Evolutionary conservation across 2,888 invertebrate genomes (phyloP).

Genomic region (Saturnia pavonia): DNA sequence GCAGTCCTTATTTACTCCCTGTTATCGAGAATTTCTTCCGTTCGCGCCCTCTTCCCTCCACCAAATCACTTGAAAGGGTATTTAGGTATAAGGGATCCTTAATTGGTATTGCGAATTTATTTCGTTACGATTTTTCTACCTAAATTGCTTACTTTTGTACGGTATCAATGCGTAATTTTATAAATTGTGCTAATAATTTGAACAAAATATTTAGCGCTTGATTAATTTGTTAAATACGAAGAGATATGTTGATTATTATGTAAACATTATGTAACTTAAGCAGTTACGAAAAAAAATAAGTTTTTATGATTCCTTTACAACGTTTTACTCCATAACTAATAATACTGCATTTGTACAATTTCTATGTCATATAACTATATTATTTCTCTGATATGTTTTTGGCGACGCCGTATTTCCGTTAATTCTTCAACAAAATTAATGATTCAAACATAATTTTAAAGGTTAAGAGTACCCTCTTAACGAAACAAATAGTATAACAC

Average conservation of each 20-base stretch:
- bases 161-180: slow-evolving; percentile 36
- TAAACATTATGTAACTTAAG: not conserved
- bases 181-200: slow-evolving; percentile 28
- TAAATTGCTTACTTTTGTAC: slow-evolving; percentile 42
- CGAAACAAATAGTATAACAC: too few relatives aligned
- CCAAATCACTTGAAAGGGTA: slow-evolving; percentile 70
- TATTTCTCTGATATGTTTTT: too few relatives aligned
- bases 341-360: too few relatives aligned
- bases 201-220: not conserved
- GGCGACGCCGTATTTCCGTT: too few relatives aligned
- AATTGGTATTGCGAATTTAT: slow-evolving; percentile 74
- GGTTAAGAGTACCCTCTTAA: too few relatives aligned
- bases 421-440: too few relatives aligned
- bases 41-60: slow-evolving; percentile 71
- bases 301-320: not conserved
- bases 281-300: not conserved
- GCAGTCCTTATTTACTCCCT: slow-evolving; percentile 61
- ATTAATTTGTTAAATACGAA: not conserved
- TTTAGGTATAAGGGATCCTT: slow-evolving; percentile 73
- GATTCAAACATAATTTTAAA: too few relatives aligned
- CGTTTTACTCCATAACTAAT: not conserved
- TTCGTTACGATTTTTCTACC: slow-evolving; percentile 55
- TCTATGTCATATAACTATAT: too few relatives aligned
- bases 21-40: slow-evolving; percentile 76
- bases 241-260: not conserved